Evolutionary conservation across 2,113 vertebrate genomes (phyloP), one percentile per base, ranked within the genome.

Genomic region (Alethe castanea): DNA sequence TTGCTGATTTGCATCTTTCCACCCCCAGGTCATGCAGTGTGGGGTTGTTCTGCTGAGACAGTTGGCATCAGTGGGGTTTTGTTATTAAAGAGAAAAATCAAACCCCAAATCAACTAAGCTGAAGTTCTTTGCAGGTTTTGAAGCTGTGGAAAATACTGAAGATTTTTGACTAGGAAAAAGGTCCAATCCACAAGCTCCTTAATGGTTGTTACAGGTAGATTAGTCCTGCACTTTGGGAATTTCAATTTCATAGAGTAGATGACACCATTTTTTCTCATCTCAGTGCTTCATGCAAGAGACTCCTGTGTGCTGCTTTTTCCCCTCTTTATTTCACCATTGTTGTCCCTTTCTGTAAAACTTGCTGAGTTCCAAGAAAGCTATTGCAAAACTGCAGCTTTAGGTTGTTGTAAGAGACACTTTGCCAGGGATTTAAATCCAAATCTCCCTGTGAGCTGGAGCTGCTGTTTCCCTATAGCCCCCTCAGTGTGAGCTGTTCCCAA

Each of bases 1-100:
- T 96, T 96, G 96, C 95, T 96, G 94, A 93, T 93, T 93, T 81
- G 88, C 87, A 80, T 80, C 90, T 95, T 94, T 69, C 88, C 92
- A 72, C 70, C 81, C 76, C 84, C 71, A 78, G 92, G 95, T 86
- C 84, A 3, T 83, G 87, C 92, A 92, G 4, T 91, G 94, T 88
- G 92, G 71, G 93, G 86, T 70, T 86, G 64, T 64, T 82, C 94
- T 93, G 60, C 89, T 82, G 66, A 79, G 78, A 70, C 56, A 38
- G 25, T 52, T 78, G 22, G 29, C 20, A 40, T 19, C 33, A 8
- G 12, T 17, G 64, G 22, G 65, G 62, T 36, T 44, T 47, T 66
- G 28, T 35, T 73, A 31, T 4, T 78, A 74, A 35, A 80, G 19
- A 72, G 17, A 79, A 29, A 35, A 40, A 35, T 11, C 31, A 36